Percentiles rank a stretch among this genome's conserved stretches.
Conservation (phyloP, 2,113 vertebrate species). For the Shinisaurus crocodilurus region DNA sequence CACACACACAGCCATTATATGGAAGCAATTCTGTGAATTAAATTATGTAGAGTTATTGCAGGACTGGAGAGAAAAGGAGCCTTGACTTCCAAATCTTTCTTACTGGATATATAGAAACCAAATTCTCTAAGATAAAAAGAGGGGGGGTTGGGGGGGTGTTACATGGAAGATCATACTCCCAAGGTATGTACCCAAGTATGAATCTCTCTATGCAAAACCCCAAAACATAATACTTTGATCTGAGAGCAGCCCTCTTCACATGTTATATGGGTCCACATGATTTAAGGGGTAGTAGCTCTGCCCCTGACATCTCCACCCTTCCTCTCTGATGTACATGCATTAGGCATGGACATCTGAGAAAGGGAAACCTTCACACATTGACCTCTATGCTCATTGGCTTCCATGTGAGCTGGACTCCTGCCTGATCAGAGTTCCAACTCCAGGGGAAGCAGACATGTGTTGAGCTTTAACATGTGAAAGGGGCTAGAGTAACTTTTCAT, state of each 20-base stretch:
- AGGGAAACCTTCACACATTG: too few species aligned
- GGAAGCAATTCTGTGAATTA: constrained; percentile 56
- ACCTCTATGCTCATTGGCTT: too few species aligned
- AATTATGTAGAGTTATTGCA: constrained; percentile 66
- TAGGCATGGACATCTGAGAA: too few species aligned
- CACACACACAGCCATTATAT: constrained; percentile 39
- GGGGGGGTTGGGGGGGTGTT: too few species aligned
- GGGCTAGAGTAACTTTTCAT: too few species aligned
- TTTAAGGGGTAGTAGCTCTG: not conserved
- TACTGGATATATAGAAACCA: not conserved
- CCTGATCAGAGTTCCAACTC: too few species aligned
- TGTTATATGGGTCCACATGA: not conserved
- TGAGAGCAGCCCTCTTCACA: not conserved
- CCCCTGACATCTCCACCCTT: too few species aligned
- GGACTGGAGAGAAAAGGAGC: not conserved
- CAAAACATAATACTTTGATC: not conserved
- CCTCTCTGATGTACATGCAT: not conserved
- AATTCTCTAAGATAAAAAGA: not conserved
- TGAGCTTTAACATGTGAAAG: too few species aligned
- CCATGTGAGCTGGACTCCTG: too few species aligned
- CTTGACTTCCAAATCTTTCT: not conserved
- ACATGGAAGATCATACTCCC: not conserved
- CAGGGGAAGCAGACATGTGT: too few species aligned
- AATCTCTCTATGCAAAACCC: not conserved
- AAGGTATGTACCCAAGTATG: not conserved